Percentiles rank a stretch among this genome's conserved stretches.
Evolutionary conservation across 2,113 vertebrate genomes (phyloP).

Genomic region (Aldabrachelys gigantea): DNA sequence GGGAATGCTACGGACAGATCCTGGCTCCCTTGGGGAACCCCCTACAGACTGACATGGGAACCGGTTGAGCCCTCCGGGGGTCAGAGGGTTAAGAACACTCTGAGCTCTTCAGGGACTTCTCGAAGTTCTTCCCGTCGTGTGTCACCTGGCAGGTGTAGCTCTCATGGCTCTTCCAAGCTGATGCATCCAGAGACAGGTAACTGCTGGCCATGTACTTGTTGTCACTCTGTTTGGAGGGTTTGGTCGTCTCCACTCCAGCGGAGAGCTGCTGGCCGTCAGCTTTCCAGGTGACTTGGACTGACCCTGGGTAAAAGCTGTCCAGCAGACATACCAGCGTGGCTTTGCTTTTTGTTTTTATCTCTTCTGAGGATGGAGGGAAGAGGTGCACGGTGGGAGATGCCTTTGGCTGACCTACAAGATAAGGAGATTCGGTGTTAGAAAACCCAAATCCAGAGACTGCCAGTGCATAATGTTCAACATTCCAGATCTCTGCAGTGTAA

Average conservation of each 20-base stretch:
- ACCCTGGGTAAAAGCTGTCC: background rate
- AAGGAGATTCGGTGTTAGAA: background rate
- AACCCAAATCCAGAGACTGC: background rate
- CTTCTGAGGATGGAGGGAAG: accelerated
- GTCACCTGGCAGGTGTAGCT: slow-evolving; percentile 47
- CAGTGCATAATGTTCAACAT: too few species aligned
- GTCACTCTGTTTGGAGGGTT: slow-evolving; percentile 11
- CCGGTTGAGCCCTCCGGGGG: accelerated
- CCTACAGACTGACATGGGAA: accelerated
- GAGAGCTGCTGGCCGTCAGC: accelerated
- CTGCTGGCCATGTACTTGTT: slow-evolving; percentile 68
- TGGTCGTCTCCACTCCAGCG: background rate
- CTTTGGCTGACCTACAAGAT: accelerated
- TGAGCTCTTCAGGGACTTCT: slow-evolving; percentile 35
- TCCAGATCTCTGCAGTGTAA: background rate
- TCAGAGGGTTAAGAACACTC: slow-evolving; percentile 2
- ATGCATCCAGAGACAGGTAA: background rate
- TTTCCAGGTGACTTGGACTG: background rate
- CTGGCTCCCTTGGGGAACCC: background rate
- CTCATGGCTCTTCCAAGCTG: background rate
- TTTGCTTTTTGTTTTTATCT: accelerated
- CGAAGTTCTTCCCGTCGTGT: background rate
- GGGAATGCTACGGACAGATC: too few species aligned
- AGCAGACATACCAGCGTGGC: slow-evolving; percentile 67
- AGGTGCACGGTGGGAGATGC: background rate